Evolutionary conservation across 2,797 vertebrate species (phyloP).

Genomic region (Melanotaenia pygmaea): DNA sequence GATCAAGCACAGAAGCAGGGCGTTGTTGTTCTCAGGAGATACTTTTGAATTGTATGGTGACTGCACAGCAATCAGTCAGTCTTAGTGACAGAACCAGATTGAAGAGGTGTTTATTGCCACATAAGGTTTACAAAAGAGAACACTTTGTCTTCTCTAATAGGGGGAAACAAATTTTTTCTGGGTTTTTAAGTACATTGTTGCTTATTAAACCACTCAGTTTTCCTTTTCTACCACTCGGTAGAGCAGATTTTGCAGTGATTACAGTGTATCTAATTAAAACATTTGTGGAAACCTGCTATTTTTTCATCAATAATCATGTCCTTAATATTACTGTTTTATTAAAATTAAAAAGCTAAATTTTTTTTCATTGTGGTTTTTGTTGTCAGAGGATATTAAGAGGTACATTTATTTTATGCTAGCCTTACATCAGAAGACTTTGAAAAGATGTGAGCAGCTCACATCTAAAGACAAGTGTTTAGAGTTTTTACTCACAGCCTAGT

Average conservation of each 20-base stretch:
- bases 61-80: no score
- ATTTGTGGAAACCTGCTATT: not conserved
- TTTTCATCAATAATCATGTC: not conserved
- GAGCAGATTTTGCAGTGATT: no score
- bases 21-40: conserved; percentile 8
- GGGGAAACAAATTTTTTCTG: not conserved
- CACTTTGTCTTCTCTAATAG: not conserved
- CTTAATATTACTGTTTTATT: not conserved
- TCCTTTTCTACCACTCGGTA: not conserved
- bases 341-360: not conserved
- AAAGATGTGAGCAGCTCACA: no score
- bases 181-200: not conserved
- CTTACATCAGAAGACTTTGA: not conserved
- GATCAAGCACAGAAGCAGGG: conserved; percentile 51
- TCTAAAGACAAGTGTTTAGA: no score
- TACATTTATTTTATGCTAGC: not conserved
- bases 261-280: no score
- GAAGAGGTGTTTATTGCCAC: not conserved
- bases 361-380: not conserved
- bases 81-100: not conserved
- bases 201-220: not conserved
- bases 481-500: no score
- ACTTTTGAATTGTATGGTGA: no score
- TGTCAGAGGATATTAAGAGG: not conserved
- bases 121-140: not conserved